Base-by-base conservation (phyloP, 2,797 vertebrate genomes). In the Mallotus villosus region DNA sequence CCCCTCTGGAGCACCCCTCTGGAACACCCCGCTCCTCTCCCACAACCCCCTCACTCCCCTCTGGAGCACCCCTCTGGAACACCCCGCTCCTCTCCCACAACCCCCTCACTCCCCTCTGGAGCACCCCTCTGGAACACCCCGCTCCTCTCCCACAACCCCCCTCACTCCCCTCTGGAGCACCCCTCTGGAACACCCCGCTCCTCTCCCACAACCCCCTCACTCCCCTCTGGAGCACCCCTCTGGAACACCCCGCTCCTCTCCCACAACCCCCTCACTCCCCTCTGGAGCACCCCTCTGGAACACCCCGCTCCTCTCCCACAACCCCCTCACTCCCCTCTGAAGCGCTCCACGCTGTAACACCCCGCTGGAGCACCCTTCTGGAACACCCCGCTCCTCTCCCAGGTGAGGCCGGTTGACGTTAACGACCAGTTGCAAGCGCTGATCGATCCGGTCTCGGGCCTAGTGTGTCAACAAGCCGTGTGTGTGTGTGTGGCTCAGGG, bases 81-180 rank as follows among this genome's bases (percentile, higher is more conserved):
- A 75, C 65, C 34, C 34, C 66, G 29, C 41, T 16, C n/a, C 4
- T 19, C 29, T 60, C 46, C 63, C 76, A 74, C n/a, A n/a, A n/a
- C 82, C 68, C 65, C 46, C 55, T 64, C 53, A n/a, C n/a, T n/a
- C n/a, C n/a, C n/a, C n/a, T n/a, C n/a, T n/a, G n/a, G n/a, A n/a
- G n/a, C n/a, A n/a, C n/a, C n/a, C n/a, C n/a, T n/a, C n/a, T n/a
- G 82, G 78, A 82, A 73, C 78, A 75, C 65, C 34, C 34, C 66
- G 29, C 41, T 16, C n/a, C 4, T 19, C 29, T 60, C 46, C 63
- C 76, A 74, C n/a, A n/a, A n/a, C n/a, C 82, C 68, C 65, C 46
- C 55, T 64, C 53, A n/a, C n/a, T n/a, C n/a, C n/a, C n/a, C n/a
- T n/a, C n/a, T n/a, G n/a, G n/a, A n/a, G n/a, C n/a, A n/a, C n/a